phyloP scores from a whole-genome alignment of 2,113 vertebrate genomes.

The Microcebus tavaratra region DNA sequence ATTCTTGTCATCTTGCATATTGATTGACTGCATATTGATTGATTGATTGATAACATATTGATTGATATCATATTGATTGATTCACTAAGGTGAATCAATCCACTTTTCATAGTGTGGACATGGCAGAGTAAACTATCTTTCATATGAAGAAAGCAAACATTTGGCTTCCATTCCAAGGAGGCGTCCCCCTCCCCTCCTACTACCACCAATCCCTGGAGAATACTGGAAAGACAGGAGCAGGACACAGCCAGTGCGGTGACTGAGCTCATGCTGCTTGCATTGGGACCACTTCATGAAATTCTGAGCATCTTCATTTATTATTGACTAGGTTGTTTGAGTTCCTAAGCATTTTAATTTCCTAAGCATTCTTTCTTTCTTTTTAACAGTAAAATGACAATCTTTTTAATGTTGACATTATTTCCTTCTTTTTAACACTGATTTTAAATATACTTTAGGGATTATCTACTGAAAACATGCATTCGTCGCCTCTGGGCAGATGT shows the following conservation, averaged over 20 bases:
- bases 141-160: background rate
- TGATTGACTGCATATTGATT: no score
- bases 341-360: slow-evolving; percentile 49
- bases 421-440: slow-evolving; percentile 54
- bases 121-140: background rate
- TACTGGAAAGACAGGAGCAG: background rate
- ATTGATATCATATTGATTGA: no score
- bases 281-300: background rate
- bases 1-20: background rate
- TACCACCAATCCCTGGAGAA: background rate
- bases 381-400: background rate
- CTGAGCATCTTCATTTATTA: background rate
- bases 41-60: no score
- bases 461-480: slow-evolving; percentile 5
- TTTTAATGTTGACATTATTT: slow-evolving; percentile 54
- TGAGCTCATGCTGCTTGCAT: background rate
- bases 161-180: background rate
- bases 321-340: slow-evolving; percentile 42
- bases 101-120: background rate
- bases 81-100: background rate
- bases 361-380: slow-evolving; percentile 23
- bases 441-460: slow-evolving; percentile 63
- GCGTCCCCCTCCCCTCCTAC: background rate
- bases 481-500: slow-evolving; percentile 58
- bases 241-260: background rate